These are phyloP conservation scores for Lepus timidus DNA, from an alignment of 2,113 vertebrate genomes.

Conservation along the genomic window DNA sequence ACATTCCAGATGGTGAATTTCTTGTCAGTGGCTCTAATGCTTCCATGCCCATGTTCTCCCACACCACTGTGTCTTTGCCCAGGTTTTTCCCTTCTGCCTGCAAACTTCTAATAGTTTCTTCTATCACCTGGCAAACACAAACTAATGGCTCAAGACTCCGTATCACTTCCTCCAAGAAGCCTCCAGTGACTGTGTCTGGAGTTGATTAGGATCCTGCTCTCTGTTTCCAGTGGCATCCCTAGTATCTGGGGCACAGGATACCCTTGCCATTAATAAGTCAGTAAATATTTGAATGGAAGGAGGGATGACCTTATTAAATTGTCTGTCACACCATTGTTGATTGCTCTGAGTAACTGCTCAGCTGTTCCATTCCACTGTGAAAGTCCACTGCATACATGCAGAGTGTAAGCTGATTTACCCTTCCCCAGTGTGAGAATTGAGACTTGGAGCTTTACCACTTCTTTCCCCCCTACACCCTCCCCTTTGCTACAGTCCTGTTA, in stretches of 20 bases:
- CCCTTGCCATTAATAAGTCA: background rate
- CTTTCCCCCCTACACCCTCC: background rate
- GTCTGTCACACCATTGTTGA: constrained; percentile 1
- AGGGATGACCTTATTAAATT: background rate
- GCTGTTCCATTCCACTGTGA: background rate
- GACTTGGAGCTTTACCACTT: background rate
- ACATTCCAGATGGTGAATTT: constrained; percentile 64
- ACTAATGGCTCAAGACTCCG: background rate
- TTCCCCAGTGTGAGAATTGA: background rate
- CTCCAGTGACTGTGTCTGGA: background rate
- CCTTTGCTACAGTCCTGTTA: constrained; percentile 14
- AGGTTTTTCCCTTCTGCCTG: constrained; percentile 52
- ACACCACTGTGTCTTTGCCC: constrained; percentile 37
- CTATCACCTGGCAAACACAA: background rate
- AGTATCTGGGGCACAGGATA: background rate
- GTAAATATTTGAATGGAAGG: background rate
- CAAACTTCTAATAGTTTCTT: constrained; percentile 31
- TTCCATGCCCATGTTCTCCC: background rate
- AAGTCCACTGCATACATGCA: background rate
- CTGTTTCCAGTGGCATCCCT: background rate
- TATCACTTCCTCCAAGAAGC: background rate
- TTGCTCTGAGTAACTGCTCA: background rate
- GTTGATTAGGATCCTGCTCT: background rate
- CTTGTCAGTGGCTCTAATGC: constrained; percentile 16
- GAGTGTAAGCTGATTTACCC: background rate